Evolutionary conservation across 2,113 vertebrate genomes (phyloP).

Genomic region (Cavia aperea): DNA sequence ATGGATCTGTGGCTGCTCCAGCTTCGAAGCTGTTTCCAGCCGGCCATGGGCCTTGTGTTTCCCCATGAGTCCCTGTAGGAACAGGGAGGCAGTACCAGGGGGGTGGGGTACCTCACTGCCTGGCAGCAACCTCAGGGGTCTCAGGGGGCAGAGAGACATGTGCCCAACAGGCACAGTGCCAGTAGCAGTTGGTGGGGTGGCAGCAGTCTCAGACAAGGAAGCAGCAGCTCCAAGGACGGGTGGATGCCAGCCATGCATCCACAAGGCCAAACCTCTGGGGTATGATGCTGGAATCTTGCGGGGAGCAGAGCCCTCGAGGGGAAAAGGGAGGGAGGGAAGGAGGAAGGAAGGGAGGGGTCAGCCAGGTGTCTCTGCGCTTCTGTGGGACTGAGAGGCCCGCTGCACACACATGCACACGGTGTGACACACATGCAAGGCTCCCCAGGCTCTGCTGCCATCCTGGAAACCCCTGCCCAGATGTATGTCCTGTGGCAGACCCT

Average conservation of each 20-base stretch:
- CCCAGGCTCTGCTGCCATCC: fast-evolving
- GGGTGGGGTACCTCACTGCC: not conserved
- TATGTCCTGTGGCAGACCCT: fast-evolving
- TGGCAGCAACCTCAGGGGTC: not conserved
- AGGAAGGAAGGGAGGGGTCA: not conserved
- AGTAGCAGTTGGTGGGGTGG: no score
- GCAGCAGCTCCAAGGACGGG: not conserved
- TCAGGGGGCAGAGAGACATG: not conserved
- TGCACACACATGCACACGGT: no score
- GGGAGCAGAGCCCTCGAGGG: not conserved
- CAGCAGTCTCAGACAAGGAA: not conserved
- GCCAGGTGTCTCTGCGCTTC: not conserved
- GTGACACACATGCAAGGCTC: not conserved
- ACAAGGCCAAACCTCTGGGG: not conserved
- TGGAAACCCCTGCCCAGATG: fast-evolving
- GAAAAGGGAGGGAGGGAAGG: not conserved
- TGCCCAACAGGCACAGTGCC: not conserved
- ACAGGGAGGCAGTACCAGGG: not conserved
- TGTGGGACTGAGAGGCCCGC: not conserved
- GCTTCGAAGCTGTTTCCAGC: fast-evolving
- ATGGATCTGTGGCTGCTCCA: fast-evolving
- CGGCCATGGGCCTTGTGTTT: not conserved
- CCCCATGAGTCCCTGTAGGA: not conserved
- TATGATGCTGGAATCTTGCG: not conserved
- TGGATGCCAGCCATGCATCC: not conserved